A percentile compares a stretch with the other conserved stretches of the same genome.
phyloP scores from a whole-genome alignment of 2,113 vertebrate species.

The Globicephala melas region DNA sequence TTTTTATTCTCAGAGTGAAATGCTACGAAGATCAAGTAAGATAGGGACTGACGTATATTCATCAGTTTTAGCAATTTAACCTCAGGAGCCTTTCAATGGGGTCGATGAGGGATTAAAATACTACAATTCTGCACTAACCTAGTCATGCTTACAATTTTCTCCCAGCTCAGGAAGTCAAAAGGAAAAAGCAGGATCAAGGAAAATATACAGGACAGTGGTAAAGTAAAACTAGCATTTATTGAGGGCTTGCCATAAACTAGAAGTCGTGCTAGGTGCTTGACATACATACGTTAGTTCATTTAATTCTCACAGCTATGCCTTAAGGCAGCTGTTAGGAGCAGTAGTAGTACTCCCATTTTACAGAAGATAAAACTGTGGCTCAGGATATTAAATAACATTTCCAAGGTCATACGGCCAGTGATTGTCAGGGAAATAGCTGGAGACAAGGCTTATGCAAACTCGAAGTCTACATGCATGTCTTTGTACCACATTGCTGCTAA shows the following conservation, averaged over 20 bases:
- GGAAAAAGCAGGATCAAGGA: not conserved
- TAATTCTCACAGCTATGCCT: not conserved
- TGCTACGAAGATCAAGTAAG: not conserved
- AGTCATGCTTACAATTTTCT: not conserved
- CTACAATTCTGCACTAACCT: not conserved
- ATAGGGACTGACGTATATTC: not conserved
- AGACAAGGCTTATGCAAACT: not conserved
- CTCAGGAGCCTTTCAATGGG: not conserved
- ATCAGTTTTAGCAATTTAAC: not conserved
- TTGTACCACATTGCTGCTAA: not conserved
- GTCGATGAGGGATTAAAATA: not conserved
- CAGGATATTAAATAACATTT: not conserved
- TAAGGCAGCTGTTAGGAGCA: not conserved
- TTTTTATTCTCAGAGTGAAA: not conserved
- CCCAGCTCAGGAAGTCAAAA: not conserved
- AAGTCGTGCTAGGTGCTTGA: not conserved
- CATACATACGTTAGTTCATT: not conserved
- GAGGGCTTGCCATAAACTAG: not conserved
- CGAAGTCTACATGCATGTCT: not conserved
- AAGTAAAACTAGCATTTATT: not conserved
- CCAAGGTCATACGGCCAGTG: not conserved
- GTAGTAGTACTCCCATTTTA: not conserved
- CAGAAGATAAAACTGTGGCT: not conserved
- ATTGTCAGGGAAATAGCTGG: not conserved
- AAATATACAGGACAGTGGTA: not conserved